Base-by-base conservation (phyloP, 2,888 invertebrate genomes). In the Agapetus fuscipes region DNA sequence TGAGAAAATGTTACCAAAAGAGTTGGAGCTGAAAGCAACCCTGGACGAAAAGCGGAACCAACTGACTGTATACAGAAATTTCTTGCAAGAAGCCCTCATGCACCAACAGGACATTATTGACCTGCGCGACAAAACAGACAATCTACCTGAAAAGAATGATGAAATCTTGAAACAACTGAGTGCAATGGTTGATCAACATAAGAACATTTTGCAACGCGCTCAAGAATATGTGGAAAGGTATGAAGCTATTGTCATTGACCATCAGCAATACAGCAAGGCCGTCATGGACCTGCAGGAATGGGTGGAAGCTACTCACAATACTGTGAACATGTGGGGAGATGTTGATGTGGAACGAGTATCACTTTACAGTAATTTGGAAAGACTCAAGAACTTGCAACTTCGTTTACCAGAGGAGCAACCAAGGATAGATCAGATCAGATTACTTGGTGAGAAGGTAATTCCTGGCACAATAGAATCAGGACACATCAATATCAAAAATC, bases 1-100 rank as follows among this genome's bases (percentile, higher is more conserved):
- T 5, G 87, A 89, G 55, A 73, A 75, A 43, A 78, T 83, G 50
- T 61, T 94, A 15, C 82, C 84, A 0, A 72, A 75, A 37, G 85
- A 90, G 50, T 76, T 91, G 27, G 83, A 86, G 55, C 59, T 89
- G 3, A 87, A 83, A 55, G 80, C 87, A 0, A 90, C 88, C 0
- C 64, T 94, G 43, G 93, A 94, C 60, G 94, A 94, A 58, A 95
- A 95, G 61, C 80, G 88, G 44, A 81, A 80, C 28, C 90, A 93
- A 59, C 64, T 94, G 26, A 87, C 87, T 57, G 74, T 80, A 0
- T 94, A 94, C 54, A 77, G 90, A 53, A 76, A 78, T 34, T 70
- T 84, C 41, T 69, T 90, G 25, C 88, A 88, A 58, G 91, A 93
- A 52, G 82, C 88, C 3, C 72, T 82, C 37, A 74, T 82, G 24